Evolutionary conservation across 2,888 invertebrate genomes (phyloP), one percentile per base, ranked within the genome.

Genomic region (Cremastinae sp.): DNA sequence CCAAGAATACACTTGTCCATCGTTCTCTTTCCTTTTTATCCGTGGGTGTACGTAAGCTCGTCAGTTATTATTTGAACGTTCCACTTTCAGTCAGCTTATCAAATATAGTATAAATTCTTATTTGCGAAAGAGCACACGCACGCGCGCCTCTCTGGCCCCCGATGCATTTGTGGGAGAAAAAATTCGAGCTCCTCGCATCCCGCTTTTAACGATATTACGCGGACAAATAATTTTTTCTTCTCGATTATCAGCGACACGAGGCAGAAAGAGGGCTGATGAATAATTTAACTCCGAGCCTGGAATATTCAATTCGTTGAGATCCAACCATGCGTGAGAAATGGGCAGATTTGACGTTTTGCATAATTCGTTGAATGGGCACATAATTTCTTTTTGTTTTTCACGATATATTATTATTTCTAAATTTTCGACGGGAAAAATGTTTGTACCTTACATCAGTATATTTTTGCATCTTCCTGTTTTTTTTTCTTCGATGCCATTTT

Each of bases 31-130:
- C 68, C 58, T 71, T 70, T 75, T 74, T 61, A 64, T 61, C 65
- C 41, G 71, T 70, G 70, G 73, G 70, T 58, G 68, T 59, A 35
- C 35, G 39, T 12, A 45, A 51, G 53, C 69, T 71, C 71, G 68
- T 59, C 70, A 61, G 69, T 73, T 74, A 85, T 85, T 87, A 87
- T 88, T 87, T 87, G 84, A 87, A 87, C 87, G 87, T 85, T 87
- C 86, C 83, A 87, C 83, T 87, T 88, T 83, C 85, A 81, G 81
- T 79, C 83, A 81, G 85, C 86, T 88, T 86, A 87, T 88, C 87
- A 87, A 87, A 87, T 85, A 85, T 73, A 77, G 82, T 83, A 84
- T 85, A 86, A n/a, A 85, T 86, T 84, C 81, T 81, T 83, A 82
- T 87, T 87, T 87, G 83, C 86, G 84, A 86, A 87, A 87, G 73